Evolutionary conservation across 2,113 vertebrate genomes (phyloP), one percentile per base, ranked within the genome.

Genomic region (Piprites chloris): DNA sequence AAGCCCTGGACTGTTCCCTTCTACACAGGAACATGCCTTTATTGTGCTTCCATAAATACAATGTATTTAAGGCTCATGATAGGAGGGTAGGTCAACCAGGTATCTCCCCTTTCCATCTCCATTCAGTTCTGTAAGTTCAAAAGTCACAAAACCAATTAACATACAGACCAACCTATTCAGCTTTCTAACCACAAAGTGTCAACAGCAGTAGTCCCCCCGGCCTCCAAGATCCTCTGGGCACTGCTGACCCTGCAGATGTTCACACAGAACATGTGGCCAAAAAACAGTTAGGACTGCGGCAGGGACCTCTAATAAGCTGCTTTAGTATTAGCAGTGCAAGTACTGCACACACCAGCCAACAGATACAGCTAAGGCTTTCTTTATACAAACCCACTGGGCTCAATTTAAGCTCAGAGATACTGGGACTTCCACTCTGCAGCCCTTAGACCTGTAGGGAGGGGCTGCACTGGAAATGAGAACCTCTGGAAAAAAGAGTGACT

Each of bases 241-340:
- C 35, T 37, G 42, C 33, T 78, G 69, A 59, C 47, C n/a, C 47
- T 71, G 73, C 32, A 26, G 61, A 53, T 28, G 44, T n/a, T 50
- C 49, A 73, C 66, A 69, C 20, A 28, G 42, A 69, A 82, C 39
- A n/a, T 0, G 0, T 0, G 4, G 24, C 30, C 67, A 79, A 32
- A 69, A 41, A 2, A 23, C 33, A 47, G 39, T 49, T 35, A 28
- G 26, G 37, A 61, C 24, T 44, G 55, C 28, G 63, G 56, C 35
- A 88, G 39, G 27, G 18, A 66, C 20, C 53, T 9, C 59, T 32
- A n/a, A 24, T 3, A 35, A 78, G 15, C 49, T 73, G 32, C 22
- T 76, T 63, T 35, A 76, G 44, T 28, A 56, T 35, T 56, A 49
- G 12, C 39, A 76, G 44, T 8, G 2, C 35, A 69, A 89, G 39